Percentiles rank a stretch among this genome's conserved stretches.
phyloP scores from a whole-genome alignment of 2,797 vertebrate species.

The Acipenser ruthenus region DNA sequence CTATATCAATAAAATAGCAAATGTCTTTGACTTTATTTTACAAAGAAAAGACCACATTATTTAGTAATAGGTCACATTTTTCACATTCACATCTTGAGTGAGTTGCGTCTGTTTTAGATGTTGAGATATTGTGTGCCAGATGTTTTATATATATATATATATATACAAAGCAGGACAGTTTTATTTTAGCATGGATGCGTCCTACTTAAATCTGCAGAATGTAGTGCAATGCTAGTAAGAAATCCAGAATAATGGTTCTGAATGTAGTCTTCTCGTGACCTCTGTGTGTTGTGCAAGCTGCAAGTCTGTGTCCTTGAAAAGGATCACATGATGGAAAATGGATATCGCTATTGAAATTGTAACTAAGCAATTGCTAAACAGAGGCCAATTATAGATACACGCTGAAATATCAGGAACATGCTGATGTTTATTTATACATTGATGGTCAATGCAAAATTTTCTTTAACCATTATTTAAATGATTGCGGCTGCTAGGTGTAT shows the following conservation, averaged over 20 bases:
- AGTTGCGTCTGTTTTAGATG: conserved; percentile 16
- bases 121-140: conserved; percentile 12
- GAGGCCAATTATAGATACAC: too few relatives aligned
- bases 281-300: conserved; percentile 10
- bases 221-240: conserved; percentile 9
- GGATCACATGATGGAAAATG: conserved; percentile 23
- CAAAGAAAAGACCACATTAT: not conserved
- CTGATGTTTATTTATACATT: conserved; percentile 4
- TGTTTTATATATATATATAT: not conserved
- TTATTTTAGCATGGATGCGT: conserved; percentile 29
- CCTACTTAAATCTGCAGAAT: conserved; percentile 29
- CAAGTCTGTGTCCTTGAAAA: conserved; percentile 25
- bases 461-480: too few relatives aligned
- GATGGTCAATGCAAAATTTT: not conserved
- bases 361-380: too few relatives aligned
- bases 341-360: not conserved
- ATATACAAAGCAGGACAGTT: conserved; percentile 25
- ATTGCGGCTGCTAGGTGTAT: too few relatives aligned
- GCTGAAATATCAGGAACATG: too few relatives aligned
- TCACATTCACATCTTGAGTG: conserved; percentile 13
- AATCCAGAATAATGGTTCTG: conserved; percentile 14
- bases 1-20: conserved; percentile 2
- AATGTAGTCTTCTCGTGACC: conserved; percentile 8
- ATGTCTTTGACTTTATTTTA: conserved; percentile 9
- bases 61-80: conserved; percentile 9